phyloP scores from a whole-genome alignment of 2,797 vertebrate genomes.

The Erethizon dorsatum region DNA sequence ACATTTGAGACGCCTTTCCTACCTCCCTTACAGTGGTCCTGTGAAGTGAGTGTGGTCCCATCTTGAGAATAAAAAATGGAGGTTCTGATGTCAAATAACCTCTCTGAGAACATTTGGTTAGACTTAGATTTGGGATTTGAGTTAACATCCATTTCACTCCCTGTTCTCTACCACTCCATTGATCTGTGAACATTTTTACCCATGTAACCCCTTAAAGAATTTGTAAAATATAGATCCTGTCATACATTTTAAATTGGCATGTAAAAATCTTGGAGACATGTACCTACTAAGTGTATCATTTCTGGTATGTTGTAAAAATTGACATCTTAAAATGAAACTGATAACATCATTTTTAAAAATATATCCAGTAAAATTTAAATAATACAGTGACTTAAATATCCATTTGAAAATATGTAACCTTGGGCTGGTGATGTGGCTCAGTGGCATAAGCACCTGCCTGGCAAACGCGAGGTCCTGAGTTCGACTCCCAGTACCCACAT shows the following conservation, averaged over 20 bases:
- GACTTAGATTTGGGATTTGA: neutral
- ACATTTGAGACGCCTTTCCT: neutral
- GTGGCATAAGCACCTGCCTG: too few relatives aligned
- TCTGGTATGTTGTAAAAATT: slow-evolving; percentile 37
- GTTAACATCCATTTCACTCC: neutral
- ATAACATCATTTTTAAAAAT: neutral
- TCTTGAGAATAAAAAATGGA: neutral
- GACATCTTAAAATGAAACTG: slow-evolving; percentile 24
- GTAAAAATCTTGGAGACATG: neutral
- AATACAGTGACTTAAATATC: neutral
- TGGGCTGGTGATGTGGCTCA: too few relatives aligned
- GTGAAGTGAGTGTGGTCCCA: too few relatives aligned
- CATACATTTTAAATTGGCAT: neutral
- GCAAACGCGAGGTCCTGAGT: too few relatives aligned
- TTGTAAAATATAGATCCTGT: neutral
- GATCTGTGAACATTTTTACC: neutral
- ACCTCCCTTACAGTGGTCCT: neutral
- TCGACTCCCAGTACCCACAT: too few relatives aligned
- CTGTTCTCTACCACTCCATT: neutral
- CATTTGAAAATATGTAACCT: neutral
- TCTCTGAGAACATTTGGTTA: neutral
- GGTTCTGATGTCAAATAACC: neutral
- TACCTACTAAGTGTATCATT: neutral
- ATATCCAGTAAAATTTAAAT: neutral
- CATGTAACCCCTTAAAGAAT: neutral